Conservation (phyloP, 2,888 invertebrate genomes). For the Cryptus viduatorius region DNA sequence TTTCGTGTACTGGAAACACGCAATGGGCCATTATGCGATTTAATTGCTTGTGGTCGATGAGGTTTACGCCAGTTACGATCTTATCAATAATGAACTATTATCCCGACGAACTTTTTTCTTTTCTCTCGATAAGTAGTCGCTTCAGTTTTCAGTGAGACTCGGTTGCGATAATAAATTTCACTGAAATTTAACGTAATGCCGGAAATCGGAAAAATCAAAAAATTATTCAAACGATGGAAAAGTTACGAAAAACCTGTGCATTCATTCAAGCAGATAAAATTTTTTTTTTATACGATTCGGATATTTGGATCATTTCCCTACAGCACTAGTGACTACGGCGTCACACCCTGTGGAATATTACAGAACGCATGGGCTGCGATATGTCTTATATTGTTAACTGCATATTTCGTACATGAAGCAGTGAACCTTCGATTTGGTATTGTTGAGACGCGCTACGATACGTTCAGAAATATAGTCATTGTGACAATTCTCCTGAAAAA, state of each 20-base stretch:
- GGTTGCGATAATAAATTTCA: not conserved
- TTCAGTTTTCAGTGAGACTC: not conserved
- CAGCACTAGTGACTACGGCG: not conserved
- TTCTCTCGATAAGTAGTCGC: not conserved
- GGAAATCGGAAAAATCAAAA: not conserved
- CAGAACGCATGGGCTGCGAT: not conserved
- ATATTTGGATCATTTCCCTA: conserved; percentile 3
- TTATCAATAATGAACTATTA: conserved; percentile 1
- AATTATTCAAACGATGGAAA: not conserved
- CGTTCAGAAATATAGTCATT: not conserved
- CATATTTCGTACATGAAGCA: not conserved
- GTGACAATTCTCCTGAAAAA: not conserved
- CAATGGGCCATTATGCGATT: not conserved
- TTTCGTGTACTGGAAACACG: not conserved
- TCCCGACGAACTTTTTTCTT: not conserved
- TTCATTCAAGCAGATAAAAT: conserved; percentile 3
- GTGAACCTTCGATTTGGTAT: too few relatives aligned
- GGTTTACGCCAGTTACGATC: conserved; percentile 1
- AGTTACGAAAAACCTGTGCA: not conserved
- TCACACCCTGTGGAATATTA: not conserved
- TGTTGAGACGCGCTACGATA: not conserved
- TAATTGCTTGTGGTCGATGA: conserved; percentile 3
- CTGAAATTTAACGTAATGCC: not conserved
- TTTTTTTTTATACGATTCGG: not conserved
- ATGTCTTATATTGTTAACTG: not conserved